A percentile compares a stretch with the other conserved stretches of the same genome.
Conservation (phyloP, 2,888 invertebrate species). For the Ceratothoa steindachneri region DNA sequence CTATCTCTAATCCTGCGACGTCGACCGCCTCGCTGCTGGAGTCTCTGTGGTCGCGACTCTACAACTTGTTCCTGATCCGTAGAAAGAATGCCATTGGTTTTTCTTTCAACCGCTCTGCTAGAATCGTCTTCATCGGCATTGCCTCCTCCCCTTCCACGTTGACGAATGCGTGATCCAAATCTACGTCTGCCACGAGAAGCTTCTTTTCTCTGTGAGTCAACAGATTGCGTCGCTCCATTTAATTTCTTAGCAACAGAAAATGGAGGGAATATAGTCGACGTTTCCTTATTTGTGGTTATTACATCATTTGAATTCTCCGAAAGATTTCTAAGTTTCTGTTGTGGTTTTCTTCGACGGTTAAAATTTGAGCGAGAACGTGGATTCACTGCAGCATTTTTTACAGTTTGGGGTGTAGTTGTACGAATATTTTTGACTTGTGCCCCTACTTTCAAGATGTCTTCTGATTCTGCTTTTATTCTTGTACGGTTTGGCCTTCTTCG, state of each 20-base stretch:
- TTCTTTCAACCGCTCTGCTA: not conserved
- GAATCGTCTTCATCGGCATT: too few species aligned
- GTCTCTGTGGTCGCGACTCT: not conserved
- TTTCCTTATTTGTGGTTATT: not conserved
- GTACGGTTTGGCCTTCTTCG: not conserved
- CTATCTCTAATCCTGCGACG: not conserved
- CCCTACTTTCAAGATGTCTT: not conserved
- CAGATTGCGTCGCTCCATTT: not conserved
- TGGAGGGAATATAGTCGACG: not conserved
- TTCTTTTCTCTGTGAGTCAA: not conserved
- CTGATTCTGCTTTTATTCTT: not conserved
- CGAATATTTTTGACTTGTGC: not conserved
- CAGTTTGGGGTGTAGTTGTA: not conserved
- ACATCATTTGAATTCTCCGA: not conserved
- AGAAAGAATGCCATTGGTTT: not conserved
- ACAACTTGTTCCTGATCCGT: not conserved
- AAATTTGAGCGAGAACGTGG: not conserved
- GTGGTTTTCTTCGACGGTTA: not conserved
- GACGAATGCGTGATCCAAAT: constrained; percentile 1
- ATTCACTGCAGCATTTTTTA: too few species aligned
- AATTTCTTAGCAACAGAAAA: constrained; percentile 1
- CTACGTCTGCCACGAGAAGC: not conserved
- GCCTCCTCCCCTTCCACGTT: too few species aligned
- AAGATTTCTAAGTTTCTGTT: not conserved
- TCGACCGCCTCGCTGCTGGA: not conserved